Conservation (phyloP, 2,113 vertebrate genomes). For the Gila orcuttii region DNA sequence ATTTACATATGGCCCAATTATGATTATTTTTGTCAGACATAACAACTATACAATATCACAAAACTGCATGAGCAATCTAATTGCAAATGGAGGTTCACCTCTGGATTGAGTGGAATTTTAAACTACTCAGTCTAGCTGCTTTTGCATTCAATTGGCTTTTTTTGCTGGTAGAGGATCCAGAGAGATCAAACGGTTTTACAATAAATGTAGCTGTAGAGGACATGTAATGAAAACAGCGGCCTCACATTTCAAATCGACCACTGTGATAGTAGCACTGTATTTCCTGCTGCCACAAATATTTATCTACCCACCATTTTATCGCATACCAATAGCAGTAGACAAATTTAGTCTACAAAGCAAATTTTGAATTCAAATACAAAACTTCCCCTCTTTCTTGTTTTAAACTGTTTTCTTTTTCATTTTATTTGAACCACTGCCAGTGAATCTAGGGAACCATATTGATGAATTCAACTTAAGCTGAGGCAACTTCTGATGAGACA, state of each 20-base stretch:
- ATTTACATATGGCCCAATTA: not conserved
- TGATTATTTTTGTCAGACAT: not conserved
- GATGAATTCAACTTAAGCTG: slow-evolving; percentile 6
- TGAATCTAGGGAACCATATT: slow-evolving; percentile 6
- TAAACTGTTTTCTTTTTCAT: slow-evolving; percentile 4
- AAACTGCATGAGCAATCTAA: not conserved
- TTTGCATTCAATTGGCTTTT: slow-evolving; percentile 5
- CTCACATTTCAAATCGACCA: slow-evolving; percentile 53
- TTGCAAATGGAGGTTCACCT: not conserved
- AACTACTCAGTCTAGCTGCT: not conserved
- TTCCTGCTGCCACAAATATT: slow-evolving; percentile 57
- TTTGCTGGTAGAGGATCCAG: not conserved
- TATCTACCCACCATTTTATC: slow-evolving; percentile 43
- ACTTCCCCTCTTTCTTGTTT: slow-evolving; percentile 17
- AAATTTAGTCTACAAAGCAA: slow-evolving; percentile 2
- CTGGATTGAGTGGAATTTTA: slow-evolving; percentile 5
- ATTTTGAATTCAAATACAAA: not conserved
- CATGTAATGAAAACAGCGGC: slow-evolving; percentile 52
- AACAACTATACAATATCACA: not conserved
- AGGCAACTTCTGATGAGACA: not conserved
- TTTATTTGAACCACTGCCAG: slow-evolving; percentile 8
- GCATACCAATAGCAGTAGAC: not conserved
- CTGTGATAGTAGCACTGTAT: slow-evolving; percentile 16
- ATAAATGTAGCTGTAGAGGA: slow-evolving; percentile 27
- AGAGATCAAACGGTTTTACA: slow-evolving; percentile 7